Evolutionary conservation across 2,888 invertebrate species (phyloP).

Genomic region (Anthoptus insignis): DNA sequence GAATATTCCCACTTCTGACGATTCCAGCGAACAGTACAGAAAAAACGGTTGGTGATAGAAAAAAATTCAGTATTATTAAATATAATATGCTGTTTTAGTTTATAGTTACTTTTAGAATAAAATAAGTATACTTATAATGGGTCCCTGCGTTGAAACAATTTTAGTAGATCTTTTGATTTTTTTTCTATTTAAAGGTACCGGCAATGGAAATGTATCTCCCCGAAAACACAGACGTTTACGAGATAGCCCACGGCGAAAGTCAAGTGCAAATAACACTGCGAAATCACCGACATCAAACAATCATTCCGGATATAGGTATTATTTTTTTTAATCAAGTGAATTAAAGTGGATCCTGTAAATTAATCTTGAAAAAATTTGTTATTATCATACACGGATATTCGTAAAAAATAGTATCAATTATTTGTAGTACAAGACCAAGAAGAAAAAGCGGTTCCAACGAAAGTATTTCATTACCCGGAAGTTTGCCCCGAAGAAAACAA

Average conservation of each 20-base stretch:
- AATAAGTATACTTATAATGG: too few species aligned
- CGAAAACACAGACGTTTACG: slow-evolving; percentile 88
- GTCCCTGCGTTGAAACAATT: too few species aligned
- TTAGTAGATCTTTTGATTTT: too few species aligned
- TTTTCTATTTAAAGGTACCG: slow-evolving; percentile 67
- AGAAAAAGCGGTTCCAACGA: slow-evolving; percentile 86
- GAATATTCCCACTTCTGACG: slow-evolving; percentile 88
- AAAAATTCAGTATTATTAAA: too few species aligned
- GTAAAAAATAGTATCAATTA: too few species aligned
- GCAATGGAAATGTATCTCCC: slow-evolving; percentile 84
- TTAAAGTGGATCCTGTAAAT: too few species aligned
- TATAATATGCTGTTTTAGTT: too few species aligned
- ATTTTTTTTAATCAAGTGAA: slow-evolving; percentile 11
- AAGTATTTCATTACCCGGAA: slow-evolving; percentile 89
- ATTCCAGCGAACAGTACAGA: slow-evolving; percentile 86
- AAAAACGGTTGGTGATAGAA: slow-evolving; percentile 77
- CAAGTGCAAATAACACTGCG: slow-evolving; percentile 82
- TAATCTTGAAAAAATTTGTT: too few species aligned
- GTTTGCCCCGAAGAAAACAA: slow-evolving; percentile 88
- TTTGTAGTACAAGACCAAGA: slow-evolving; percentile 66
- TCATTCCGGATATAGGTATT: slow-evolving; percentile 77
- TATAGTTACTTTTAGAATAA: too few species aligned
- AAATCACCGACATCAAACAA: slow-evolving; percentile 85
- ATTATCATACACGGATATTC: too few species aligned
- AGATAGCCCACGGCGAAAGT: slow-evolving; percentile 90